phyloP scores from a whole-genome alignment of 64 coral and sea anemone genomes.

The Dendronephthya gigantea region DNA sequence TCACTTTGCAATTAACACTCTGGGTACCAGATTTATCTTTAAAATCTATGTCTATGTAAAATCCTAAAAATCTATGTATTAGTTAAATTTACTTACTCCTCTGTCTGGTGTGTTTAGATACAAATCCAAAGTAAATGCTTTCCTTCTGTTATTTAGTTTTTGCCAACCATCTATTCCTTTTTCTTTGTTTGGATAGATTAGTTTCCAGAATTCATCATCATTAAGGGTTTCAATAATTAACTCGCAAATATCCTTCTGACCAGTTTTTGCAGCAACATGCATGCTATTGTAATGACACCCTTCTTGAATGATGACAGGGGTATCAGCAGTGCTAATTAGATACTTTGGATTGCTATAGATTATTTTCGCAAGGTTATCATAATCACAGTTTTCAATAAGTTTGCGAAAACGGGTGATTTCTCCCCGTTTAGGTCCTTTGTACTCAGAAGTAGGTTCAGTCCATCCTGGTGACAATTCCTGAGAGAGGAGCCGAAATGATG shows the following conservation, averaged over 20 bases:
- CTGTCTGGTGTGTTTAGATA: slow-evolving; percentile 95
- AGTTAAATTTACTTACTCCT: slow-evolving; percentile 73
- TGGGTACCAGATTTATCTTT: no score
- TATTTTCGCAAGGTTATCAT: neutral
- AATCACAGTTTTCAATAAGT: neutral
- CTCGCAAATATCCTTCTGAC: slow-evolving; percentile 61
- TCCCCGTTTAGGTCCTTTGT: neutral
- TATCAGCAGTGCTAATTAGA: slow-evolving; percentile 84
- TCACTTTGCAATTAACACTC: no score
- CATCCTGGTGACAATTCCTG: neutral
- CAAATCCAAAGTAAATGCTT: slow-evolving; percentile 65
- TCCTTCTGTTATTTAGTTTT: slow-evolving; percentile 44
- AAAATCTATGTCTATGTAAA: no score
- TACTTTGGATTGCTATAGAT: slow-evolving; percentile 39
- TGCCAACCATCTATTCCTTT: slow-evolving; percentile 23
- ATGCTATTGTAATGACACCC: slow-evolving; percentile 87
- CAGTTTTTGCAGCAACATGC: slow-evolving; percentile 81
- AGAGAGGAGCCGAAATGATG: neutral
- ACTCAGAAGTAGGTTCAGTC: neutral
- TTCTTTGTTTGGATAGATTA: slow-evolving; percentile 25
- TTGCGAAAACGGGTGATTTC: neutral
- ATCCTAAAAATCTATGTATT: no score
- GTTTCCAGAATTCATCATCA: slow-evolving; percentile 64
- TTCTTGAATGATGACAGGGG: slow-evolving; percentile 86
- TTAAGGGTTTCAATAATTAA: slow-evolving; percentile 65